Base-by-base conservation (phyloP, 1,140 invertebrate species). In the Leptinotarsa texana region DNA sequence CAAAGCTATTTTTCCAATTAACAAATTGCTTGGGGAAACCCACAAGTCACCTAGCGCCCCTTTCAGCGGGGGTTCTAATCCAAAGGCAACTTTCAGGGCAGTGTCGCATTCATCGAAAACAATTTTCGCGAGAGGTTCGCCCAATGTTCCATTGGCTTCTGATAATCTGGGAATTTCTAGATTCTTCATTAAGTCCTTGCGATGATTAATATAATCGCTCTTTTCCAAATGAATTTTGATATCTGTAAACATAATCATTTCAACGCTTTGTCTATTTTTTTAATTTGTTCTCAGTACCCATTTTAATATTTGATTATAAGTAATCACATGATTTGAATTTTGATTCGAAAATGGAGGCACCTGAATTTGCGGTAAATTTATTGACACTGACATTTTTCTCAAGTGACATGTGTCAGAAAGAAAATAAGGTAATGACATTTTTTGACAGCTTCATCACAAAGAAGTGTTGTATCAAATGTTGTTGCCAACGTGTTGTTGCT, bases 11-110 rank as follows among this genome's bases (percentile, higher is more conserved):
- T 86, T 84, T 33, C 77, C 81, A 17, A 86, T 82, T 4, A 86
- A 77, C 51, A 84, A 73, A 76, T 83, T 82, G 69, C 83, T 84
- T 11, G 84, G 86, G 13, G 84, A 84, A 61, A 79, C 77, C 86
- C 85, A 86, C 17, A 86, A 74, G 13, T 81, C 75, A 6, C 80
- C 75, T 4, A 74, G 78, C 18, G 83, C 75, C 0, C 85, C 81
- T 76, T 82, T 74, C 6, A 86, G 72, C 15, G 78, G 79, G 3
- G 80, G 77, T 33, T 70, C 51, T 3, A 85, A 57, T 1, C 82
- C 83, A 42, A 87, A 77, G 61, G 79, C 76, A 24, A 18, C 49
- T 67, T 75, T 73, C 22, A 84, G 62, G 11, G 78, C 74, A 13
- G 75, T 75, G 11, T 80, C 79, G 76, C 83, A 82, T 75, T 80